These are phyloP conservation scores for Menidia menidia DNA, from an alignment of 2,797 vertebrate species.

Conservation along the genomic window DNA sequence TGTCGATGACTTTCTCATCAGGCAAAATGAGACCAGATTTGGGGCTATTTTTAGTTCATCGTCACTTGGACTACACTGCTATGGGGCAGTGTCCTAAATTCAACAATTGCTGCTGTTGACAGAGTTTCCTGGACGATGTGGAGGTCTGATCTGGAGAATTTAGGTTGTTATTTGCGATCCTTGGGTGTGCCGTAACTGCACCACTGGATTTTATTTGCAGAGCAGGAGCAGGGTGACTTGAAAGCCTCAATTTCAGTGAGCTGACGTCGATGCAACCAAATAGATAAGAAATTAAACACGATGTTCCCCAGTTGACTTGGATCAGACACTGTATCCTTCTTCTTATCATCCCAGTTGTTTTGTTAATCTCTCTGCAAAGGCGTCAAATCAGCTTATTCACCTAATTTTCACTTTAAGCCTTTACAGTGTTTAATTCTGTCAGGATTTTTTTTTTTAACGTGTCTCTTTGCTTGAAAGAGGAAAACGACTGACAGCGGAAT, in stretches of 20 bases:
- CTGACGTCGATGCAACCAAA: conserved; percentile 20
- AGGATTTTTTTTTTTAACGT: conserved; percentile 40
- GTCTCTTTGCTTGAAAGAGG: not conserved
- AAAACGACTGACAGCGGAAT: conserved; percentile 49
- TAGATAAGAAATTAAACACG: conserved; percentile 13
- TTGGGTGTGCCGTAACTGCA: conserved; percentile 3
- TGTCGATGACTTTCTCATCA: conserved; percentile 43
- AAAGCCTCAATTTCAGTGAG: conserved; percentile 18
- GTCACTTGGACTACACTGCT: conserved; percentile 54
- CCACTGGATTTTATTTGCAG: conserved; percentile 9
- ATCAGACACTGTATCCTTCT: conserved; percentile 27
- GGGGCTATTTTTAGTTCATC: conserved; percentile 65
- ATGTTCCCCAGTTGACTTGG: conserved; percentile 27
- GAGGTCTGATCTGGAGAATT: conserved; percentile 7
- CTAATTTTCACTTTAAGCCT: conserved; percentile 49
- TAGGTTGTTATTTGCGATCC: conserved; percentile 5
- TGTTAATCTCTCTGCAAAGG: conserved; percentile 31
- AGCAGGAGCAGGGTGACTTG: conserved; percentile 9
- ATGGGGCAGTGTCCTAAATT: conserved; percentile 62
- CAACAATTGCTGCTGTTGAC: conserved; percentile 52
- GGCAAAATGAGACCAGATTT: conserved; percentile 60
- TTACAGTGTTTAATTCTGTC: conserved; percentile 58
- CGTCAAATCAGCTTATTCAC: conserved; percentile 37
- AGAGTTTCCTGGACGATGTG: conserved; percentile 50
- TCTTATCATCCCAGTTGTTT: conserved; percentile 29